phyloP scores from a whole-genome alignment of 2,797 vertebrate genomes.

The Chaetophractus vellerosus region DNA sequence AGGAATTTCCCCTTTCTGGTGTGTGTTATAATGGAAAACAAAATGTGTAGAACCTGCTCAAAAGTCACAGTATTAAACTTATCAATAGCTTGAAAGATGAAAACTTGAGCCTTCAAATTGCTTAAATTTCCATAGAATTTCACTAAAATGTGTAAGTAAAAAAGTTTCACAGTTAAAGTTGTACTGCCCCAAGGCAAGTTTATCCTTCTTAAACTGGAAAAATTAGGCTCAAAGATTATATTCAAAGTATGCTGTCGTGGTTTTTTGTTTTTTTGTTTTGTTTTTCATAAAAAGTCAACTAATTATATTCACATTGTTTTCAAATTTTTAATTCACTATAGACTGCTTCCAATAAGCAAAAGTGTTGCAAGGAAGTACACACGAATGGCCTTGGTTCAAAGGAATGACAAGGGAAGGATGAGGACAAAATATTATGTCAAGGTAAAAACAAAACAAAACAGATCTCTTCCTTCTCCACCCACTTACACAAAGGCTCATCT shows the following conservation, averaged over 20 bases:
- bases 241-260: neutral
- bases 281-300: conserved; percentile 60
- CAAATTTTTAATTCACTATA: conserved; percentile 57
- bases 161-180: neutral
- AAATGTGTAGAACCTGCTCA: conserved; percentile 1
- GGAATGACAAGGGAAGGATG: neutral
- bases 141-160: conserved; percentile 26
- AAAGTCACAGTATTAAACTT: conserved; percentile 34
- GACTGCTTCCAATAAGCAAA: conserved; percentile 51
- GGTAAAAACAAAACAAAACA: conserved; percentile 68
- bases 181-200: neutral
- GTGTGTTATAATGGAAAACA: conserved; percentile 37
- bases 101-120: neutral
- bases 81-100: conserved; percentile 8
- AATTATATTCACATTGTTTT: conserved; percentile 8
- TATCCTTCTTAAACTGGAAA: conserved; percentile 40
- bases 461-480: conserved; percentile 52
- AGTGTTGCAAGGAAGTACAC: conserved; percentile 33
- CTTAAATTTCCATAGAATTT: conserved; percentile 26
- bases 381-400: neutral
- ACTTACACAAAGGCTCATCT: neutral
- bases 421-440: conserved; percentile 2
- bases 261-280: too few relatives aligned
- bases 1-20: neutral
- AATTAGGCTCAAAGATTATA: conserved; percentile 59